Percentiles rank a stretch among this genome's conserved stretches.
Evolutionary conservation across 2,797 vertebrate genomes (phyloP).

Genomic region (Limosa lapponica): DNA sequence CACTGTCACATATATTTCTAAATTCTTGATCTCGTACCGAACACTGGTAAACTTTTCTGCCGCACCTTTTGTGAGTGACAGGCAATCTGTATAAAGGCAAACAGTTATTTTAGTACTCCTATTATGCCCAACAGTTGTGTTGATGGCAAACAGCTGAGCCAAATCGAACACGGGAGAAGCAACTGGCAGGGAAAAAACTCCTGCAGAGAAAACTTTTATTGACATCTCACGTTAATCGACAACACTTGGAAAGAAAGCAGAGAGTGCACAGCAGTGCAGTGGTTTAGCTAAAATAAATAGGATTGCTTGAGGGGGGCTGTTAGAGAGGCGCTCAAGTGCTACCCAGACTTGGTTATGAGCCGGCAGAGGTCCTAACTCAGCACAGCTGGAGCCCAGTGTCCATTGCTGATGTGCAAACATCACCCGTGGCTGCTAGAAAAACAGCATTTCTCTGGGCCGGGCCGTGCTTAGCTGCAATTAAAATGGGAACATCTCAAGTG

Average conservation of each 20-base stretch:
- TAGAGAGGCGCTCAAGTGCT: rapidly evolving
- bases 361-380: neutral
- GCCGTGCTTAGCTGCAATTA: neutral
- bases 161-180: neutral
- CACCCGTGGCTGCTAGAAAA: rapidly evolving
- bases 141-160: neutral
- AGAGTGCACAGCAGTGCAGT: neutral
- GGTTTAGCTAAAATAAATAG: neutral
- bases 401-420: neutral
- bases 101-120: neutral
- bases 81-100: neutral
- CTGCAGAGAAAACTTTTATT: neutral
- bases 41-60: neutral
- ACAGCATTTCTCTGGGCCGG: neutral
- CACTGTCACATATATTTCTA: neutral
- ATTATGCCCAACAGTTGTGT: neutral
- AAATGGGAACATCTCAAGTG: neutral
- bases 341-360: neutral
- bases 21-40: neutral
- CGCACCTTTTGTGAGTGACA: neutral
- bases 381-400: neutral
- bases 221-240: neutral
- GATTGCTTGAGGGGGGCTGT: neutral
- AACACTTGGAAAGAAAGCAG: neutral
- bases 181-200: neutral